Base-by-base conservation (phyloP, 2,888 invertebrate genomes). In the Oxystoma pomonae region DNA sequence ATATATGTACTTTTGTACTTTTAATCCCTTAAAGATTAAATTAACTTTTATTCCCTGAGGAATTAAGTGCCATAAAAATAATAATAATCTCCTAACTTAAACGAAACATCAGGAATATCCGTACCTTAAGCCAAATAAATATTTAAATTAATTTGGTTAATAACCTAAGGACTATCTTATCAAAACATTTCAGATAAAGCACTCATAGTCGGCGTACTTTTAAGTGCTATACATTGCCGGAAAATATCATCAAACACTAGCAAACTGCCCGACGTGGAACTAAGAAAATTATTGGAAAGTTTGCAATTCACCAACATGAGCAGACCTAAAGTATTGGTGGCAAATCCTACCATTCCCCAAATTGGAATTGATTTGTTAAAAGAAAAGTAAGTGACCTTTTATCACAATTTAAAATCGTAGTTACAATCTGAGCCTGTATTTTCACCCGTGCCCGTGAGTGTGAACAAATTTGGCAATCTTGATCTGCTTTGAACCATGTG, bases 311-410 rank as follows among this genome's bases (percentile, higher is more conserved):
- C 19, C 53, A 19, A 53, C 16, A 80, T 78, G 80, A 73, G 72
- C 61, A 78, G 74, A 55, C 78, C 79, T 16, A 81, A 79, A 72
- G 81, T 83, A 55, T 74, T 83, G 17, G 75, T 84, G n/a, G 78
- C 80, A 1, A 78, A 79, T 56, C 73, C 73, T 20, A 77, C 80
- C 20, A 73, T 81, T n/a, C 82, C 83, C 0, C 61, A 76, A 63
- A 68, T 73, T 19, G 83, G 80, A 1, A 65, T 83, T 55, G 77
- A 81, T 59, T 71, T 83, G 58, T 73, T 84, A 2, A 72, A 72
- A 51, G 68, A 77, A 57, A 80, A 76, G 83, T 83, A 19, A 19
- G 18, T 57, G 5, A 17, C 16, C n/a, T 9, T 16, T 53, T 53
- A 9, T 53, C 7, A 16, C n/a, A 9, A 9, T 53, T 53, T 35